Percentiles rank a stretch among this genome's conserved stretches.
Evolutionary conservation across 2,888 invertebrate genomes (phyloP).

Genomic region (Yponomeuta malinellus): DNA sequence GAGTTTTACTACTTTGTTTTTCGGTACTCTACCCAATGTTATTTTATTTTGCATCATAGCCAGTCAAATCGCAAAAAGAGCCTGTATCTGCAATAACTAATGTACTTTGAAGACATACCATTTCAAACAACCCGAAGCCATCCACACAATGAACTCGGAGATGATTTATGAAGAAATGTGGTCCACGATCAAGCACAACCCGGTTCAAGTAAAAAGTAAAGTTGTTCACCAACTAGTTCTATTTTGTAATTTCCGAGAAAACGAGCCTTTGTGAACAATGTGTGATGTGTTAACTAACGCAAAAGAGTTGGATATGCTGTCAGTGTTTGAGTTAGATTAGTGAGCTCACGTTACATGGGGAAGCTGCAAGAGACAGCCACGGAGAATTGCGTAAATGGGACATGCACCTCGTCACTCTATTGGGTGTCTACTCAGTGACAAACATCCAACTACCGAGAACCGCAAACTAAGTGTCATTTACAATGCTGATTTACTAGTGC

Average conservation of each 20-base stretch:
- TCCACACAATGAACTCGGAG: slow-evolving; percentile 7
- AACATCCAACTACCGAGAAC: slow-evolving; percentile 23
- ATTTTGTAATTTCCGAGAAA: neutral
- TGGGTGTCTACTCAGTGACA: slow-evolving; percentile 27
- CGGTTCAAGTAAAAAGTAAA: slow-evolving; percentile 23
- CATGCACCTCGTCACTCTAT: slow-evolving; percentile 28
- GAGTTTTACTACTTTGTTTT: neutral
- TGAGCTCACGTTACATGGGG: slow-evolving; percentile 30
- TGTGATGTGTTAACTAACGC: slow-evolving; percentile 26
- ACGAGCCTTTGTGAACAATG: slow-evolving; percentile 1
- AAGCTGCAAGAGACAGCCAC: slow-evolving; percentile 38
- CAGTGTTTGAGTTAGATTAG: slow-evolving; percentile 35
- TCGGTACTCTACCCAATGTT: too few species aligned
- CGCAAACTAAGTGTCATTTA: slow-evolving; percentile 24
- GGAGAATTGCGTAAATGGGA: slow-evolving; percentile 47
- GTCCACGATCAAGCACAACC: slow-evolving; percentile 28
- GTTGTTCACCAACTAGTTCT: slow-evolving; percentile 25
- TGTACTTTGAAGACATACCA: neutral
- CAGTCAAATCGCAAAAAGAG: too few species aligned
- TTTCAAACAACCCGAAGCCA: too few species aligned
- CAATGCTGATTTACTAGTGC: slow-evolving; percentile 33
- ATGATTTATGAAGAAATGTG: slow-evolving; percentile 35
- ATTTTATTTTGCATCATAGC: too few species aligned
- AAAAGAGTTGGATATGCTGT: slow-evolving; percentile 27
- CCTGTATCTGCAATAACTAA: neutral